phyloP scores from a whole-genome alignment of 2,888 invertebrate genomes.

The Scaptomyza flava region DNA sequence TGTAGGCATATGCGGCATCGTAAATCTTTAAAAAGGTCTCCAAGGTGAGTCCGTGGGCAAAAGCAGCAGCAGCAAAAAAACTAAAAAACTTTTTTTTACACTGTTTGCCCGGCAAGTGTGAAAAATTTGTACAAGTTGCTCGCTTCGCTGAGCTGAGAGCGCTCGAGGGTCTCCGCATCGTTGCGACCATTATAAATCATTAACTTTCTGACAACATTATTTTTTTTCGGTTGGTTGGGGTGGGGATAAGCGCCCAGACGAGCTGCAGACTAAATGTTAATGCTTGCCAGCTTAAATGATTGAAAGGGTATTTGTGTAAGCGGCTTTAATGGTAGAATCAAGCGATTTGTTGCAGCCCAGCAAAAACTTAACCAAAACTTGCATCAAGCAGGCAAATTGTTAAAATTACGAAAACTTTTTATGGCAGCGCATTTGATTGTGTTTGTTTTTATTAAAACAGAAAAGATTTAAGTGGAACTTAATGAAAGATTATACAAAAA shows the following conservation, averaged over 20 bases:
- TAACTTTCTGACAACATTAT: conserved; percentile 81
- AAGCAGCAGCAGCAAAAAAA: conserved; percentile 10
- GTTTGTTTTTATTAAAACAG: background rate
- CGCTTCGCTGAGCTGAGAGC: conserved; percentile 54
- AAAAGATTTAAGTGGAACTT: background rate
- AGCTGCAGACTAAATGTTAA: conserved; percentile 37
- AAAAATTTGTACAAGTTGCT: conserved; percentile 79
- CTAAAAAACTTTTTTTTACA: conserved; percentile 36
- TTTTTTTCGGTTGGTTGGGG: conserved; percentile 22
- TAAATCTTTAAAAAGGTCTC: conserved; percentile 82
- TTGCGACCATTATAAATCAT: conserved; percentile 75
- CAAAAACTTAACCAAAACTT: background rate
- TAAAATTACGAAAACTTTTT: background rate
- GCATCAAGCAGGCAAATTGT: background rate
- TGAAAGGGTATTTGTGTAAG: conserved; percentile 7
- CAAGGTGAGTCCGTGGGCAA: conserved; percentile 67
- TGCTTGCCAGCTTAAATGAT: conserved; percentile 14
- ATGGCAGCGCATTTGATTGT: background rate
- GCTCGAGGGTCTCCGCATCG: conserved; percentile 43
- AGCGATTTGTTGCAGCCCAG: conserved; percentile 14
- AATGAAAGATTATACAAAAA: background rate
- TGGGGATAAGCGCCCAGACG: conserved; percentile 31
- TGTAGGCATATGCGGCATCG: conserved; percentile 82
- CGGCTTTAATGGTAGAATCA: conserved; percentile 24
- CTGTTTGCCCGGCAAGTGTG: conserved; percentile 69